Base-by-base conservation (phyloP, 2,113 vertebrate genomes). In the Nematolebias whitei region DNA sequence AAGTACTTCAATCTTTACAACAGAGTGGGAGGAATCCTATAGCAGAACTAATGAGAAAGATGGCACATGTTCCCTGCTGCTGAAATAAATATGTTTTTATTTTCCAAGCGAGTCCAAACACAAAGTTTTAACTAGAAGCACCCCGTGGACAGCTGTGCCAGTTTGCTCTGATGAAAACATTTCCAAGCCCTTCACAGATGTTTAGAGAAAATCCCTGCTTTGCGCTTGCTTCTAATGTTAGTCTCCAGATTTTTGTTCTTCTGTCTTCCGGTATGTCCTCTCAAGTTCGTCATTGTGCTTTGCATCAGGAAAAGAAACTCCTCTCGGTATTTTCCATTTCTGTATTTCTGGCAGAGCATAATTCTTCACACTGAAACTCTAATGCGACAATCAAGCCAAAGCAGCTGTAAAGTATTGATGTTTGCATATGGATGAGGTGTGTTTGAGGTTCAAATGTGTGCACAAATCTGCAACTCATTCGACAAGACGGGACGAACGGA, bases 111-210 rank as follows among this genome's bases (percentile, higher is more conserved):
- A 80, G 56, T 70, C 59, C 64, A 80, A 83, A 71, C 67, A 79
- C 68, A 84, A 79, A 78, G 63, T 61, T 74, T 68, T 62, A 86
- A 83, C 72, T 73, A 68, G 77, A 76, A 74, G 74, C 83, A 41
- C 40, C 61, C 41, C 77, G 39, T 49, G 57, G 59, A 76, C 82
- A 84, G 76, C 76, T 78, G 78, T 75, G 79, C 69, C 78, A 70
- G 64, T 77, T 87, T 81, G 75, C 85, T 88, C 76, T 82, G 59
- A 88, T 76, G 80, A 85, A 79, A 82, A 80, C 63, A 71, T 76
- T 61, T 79, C 71, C 53, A 65, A 79, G 78, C 58, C 64, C 67
- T 57, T 79, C 59, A 74, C 83, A 90, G 80, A 87, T 86, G 85
- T 84, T 87, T 12, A 56, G 58, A 55, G 63, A 76, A 35, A 86